Evolutionary conservation across 2,113 vertebrate species (phyloP).

Genomic region (Oreocharis arfaki): DNA sequence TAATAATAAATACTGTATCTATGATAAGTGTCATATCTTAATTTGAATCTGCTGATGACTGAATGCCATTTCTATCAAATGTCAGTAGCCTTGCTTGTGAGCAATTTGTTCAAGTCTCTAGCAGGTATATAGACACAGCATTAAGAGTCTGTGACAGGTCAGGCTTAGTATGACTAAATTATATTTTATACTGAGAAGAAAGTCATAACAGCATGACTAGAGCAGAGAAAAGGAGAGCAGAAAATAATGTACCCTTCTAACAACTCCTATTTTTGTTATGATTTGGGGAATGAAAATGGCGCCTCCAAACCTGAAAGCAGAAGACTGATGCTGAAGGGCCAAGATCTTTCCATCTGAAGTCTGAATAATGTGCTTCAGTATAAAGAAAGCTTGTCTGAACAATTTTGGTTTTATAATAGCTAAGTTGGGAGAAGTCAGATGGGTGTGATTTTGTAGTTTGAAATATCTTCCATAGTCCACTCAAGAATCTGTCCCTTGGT

Average conservation of each 20-base stretch:
- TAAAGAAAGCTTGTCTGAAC: not conserved
- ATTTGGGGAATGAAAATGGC: not conserved
- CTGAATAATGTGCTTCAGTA: not conserved
- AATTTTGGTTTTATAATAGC: not conserved
- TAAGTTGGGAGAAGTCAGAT: not conserved
- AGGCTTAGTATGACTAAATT: not conserved
- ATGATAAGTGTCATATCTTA: slow-evolving; percentile 26
- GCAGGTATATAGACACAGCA: not conserved
- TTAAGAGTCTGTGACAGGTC: not conserved
- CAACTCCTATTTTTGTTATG: not conserved
- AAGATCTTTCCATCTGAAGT: not conserved
- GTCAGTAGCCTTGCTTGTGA: not conserved
- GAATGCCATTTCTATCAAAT: not conserved
- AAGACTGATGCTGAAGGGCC: not conserved
- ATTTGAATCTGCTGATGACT: not conserved
- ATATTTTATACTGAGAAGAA: not conserved
- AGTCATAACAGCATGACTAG: not conserved
- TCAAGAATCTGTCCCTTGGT: not conserved
- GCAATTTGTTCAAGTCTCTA: not conserved
- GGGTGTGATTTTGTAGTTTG: not conserved
- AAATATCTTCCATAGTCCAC: not conserved
- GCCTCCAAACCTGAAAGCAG: not conserved
- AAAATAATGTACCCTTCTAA: not conserved
- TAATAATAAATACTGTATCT: slow-evolving; percentile 41
- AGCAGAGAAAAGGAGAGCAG: not conserved